phyloP scores from a whole-genome alignment of 2,888 invertebrate species.

The Brenthis hecate region DNA sequence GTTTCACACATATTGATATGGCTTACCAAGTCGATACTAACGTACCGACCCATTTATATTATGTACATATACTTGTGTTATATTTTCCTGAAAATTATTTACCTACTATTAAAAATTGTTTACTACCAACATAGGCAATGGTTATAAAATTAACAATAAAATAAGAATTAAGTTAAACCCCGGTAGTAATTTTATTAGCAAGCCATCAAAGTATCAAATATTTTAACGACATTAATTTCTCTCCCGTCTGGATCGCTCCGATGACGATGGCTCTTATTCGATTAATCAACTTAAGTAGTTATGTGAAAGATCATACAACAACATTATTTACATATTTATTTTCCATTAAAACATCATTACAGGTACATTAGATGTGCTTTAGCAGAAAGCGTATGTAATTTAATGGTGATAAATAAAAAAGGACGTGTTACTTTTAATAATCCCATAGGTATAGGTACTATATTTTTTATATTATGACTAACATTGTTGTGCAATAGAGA shows the following conservation, averaged over 20 bases:
- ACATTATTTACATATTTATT: constrained; percentile 38
- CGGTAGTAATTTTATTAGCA: constrained; percentile 18
- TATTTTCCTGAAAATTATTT: too few species aligned
- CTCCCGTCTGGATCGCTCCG: constrained; percentile 24
- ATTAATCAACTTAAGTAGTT: constrained; percentile 35
- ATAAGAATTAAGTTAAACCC: background rate
- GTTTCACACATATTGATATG: too few species aligned
- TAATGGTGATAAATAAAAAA: constrained; percentile 1
- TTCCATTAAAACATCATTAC: constrained; percentile 35
- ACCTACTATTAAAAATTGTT: background rate
- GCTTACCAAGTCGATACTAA: too few species aligned
- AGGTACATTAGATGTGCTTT: constrained; percentile 19
- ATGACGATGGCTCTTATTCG: constrained; percentile 30
- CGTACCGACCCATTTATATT: too few species aligned
- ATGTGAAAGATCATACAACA: constrained; percentile 26
- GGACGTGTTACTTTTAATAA: too few species aligned
- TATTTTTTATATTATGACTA: too few species aligned
- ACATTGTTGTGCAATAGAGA: too few species aligned
- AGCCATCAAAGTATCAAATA: constrained; percentile 27
- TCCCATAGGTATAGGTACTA: too few species aligned
- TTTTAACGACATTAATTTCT: constrained; percentile 32
- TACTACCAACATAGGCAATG: background rate
- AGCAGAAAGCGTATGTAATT: constrained; percentile 26
- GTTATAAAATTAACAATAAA: background rate
- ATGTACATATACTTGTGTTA: too few species aligned